Base-by-base conservation (phyloP, 1,140 invertebrate species). In the Atopsyche davidsoni region DNA sequence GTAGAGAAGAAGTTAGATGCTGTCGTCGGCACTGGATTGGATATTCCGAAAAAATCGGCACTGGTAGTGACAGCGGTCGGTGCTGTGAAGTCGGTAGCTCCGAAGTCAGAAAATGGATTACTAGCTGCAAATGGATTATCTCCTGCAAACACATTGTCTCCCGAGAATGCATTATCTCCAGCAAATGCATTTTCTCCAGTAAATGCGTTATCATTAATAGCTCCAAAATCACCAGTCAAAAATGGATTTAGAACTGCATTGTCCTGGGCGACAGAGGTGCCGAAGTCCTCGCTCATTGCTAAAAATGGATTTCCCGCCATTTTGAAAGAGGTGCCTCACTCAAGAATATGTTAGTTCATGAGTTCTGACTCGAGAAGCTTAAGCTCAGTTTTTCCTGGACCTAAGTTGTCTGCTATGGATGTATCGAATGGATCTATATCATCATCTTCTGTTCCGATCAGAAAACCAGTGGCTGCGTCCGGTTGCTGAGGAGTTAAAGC, bases 371-470 rank as follows among this genome's bases (percentile, higher is more conserved):
- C 87, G 3, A 90, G 60, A 19, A 87, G 62, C 57, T 86, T 86
- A 3, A 89, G 65, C 63, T 91, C 87, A 3, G 85, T 81, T 62
- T 82, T 83, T 1, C 87, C 86, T 2, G 85, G 86, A 48, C 80
- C 68, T 23, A 90, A 77, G 61, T 86, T 84, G 40, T 69, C 75
- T 1, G 85, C 85, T 54, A 85, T 83, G 2, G 85, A 88, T 1
- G 87, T 89, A 60, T 89, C 86, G 64, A 89, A 89, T 0, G 87
- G 87, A 74, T 89, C 86, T 14, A 75, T 69, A 39, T 77, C 70
- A 55, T 72, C 65, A n/a, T 70, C 68, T 22, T 68, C 53, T 7
- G 65, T 68, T 28, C 59, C 62, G 28, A 63, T 62, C 2, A 57
- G 36, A 41, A 57, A 36, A 31, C 60, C 54, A n/a, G 53, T 47